Evolutionary conservation across 2,797 vertebrate species (phyloP), one percentile per base, ranked within the genome.

Genomic region (Lacerta viridis): DNA sequence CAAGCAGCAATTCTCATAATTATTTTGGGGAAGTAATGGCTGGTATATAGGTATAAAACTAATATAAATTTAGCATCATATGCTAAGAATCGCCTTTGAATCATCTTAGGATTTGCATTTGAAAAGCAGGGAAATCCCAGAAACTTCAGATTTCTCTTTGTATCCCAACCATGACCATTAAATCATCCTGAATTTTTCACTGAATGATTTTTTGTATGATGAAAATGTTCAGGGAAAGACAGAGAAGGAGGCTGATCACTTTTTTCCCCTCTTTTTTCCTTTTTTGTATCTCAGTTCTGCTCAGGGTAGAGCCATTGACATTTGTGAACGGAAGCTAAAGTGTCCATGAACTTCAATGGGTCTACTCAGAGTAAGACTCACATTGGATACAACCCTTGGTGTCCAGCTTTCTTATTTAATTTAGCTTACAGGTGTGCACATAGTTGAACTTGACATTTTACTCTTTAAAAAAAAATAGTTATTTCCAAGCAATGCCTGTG

Each of bases 381-480:
- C 13, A 55, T 15, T 55, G 50, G 50, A 55, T 55, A 15, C 50
- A 55, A 55, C 50, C 13, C 50, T 15, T 55, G 50, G 6, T 69
- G 4, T 61, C 83, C 61, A 33, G 23, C 36, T n/a, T 72, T 50
- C 15, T 18, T 50, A 71, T 76, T 66, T 46, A 76, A 50, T 66
- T 33, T 68, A 39, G 11, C 41, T 75, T 81, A 74, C 50, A 33
- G 25, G 55, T 25, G 18, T 25, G 59, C 11, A 85, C 1, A 64
- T 17, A 87, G 50, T 80, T 17, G 0, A 1, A 2, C 11, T 36
- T 79, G 61, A 82, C 80, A 89, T 69, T 43, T 39, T 85, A 4
- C 3, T 83, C 9, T 68, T 77, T 91, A 46, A n/a, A 89, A 13
- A 46, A 88, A 8, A 72, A 89, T 87, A n/a, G 23, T 1, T 20